Base-by-base conservation (phyloP, 1,140 invertebrate genomes). In the Drosophila triauraria region DNA sequence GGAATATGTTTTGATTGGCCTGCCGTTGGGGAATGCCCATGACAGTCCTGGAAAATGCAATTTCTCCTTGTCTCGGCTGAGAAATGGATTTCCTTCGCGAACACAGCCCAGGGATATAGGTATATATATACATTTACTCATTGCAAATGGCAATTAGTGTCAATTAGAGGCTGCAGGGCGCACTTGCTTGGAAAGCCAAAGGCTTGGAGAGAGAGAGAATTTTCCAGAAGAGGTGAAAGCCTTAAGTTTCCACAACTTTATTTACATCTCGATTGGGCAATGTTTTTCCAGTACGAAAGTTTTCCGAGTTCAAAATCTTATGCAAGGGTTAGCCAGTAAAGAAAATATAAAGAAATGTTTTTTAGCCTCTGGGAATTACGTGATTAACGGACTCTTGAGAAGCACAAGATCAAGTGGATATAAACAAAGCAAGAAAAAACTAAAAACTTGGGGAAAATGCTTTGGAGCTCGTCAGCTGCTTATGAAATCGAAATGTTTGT, bases 1-100 rank as follows among this genome's bases (percentile, higher is more conserved):
- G 65, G 57, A 84, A 90, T 81, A 88, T 78, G 74, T 75, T 88
- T 78, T 69, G 72, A 87, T 83, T 87, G 78, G 48, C 53, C 46
- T 15, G 32, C 35, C 27, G 13, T 46, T 23, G 25, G 32, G 12
- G n/a, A 56, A 8, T 32, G 32, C n/a, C 46, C 23, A 48, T 32
- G 6, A 6, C 27, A 30, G 27, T 30, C 12, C 51, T 50, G 35
- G 46, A 35, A 72, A 84, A 85, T 75, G 78, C 35, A 81, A 85
- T 85, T 85, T 78, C 20, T 20, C 13, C 61, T 8, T 15, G 43
- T 7, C 60, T 62, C 42, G 46, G 42, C 35, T 51, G 43, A 44
- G 75, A 86, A 87, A 71, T 87, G 72, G 50, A 78, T 64, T 80
- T 68, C 58, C 43, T 48, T 60, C 43, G 67, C 50, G 30, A 27